phyloP scores from a whole-genome alignment of 2,113 vertebrate species.

The Otocyon megalotis region DNA sequence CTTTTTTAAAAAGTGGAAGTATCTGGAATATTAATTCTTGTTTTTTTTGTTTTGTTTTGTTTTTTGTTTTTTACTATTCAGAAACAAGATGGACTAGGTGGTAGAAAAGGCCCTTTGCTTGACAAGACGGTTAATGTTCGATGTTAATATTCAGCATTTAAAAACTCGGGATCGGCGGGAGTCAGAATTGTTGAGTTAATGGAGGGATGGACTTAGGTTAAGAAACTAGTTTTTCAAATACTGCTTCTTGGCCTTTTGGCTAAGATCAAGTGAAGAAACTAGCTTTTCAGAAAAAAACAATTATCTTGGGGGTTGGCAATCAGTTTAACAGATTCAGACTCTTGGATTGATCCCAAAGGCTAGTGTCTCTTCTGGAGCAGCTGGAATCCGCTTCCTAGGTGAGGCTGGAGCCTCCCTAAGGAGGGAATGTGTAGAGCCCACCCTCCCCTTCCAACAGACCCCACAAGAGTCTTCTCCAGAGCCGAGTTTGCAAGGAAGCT shows the following conservation, averaged over 20 bases:
- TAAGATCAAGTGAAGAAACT: conserved; percentile 31
- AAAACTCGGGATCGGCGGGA: conserved; percentile 5
- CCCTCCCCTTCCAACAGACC: not conserved
- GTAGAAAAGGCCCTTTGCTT: conserved; percentile 68
- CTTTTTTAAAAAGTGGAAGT: not conserved
- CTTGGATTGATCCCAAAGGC: conserved; percentile 35
- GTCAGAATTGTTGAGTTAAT: not conserved
- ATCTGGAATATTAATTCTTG: not conserved
- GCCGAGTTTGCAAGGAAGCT: not conserved
- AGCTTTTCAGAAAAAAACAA: conserved; percentile 47
- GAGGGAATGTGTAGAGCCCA: not conserved
- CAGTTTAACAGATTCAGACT: conserved; percentile 55
- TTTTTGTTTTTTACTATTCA: not conserved
- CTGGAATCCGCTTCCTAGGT: not conserved
- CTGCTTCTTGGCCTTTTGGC: not conserved
- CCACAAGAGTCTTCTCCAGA: not conserved
- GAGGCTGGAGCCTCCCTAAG: not conserved
- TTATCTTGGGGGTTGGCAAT: not conserved
- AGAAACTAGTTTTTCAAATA: conserved; percentile 57
- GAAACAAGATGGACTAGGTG: conserved; percentile 47
- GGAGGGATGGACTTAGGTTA: conserved; percentile 17
- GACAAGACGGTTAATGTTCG: conserved; percentile 60
- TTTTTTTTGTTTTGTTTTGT: no score
- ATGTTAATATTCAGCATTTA: conserved; percentile 60
- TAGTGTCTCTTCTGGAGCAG: conserved; percentile 13